These are phyloP conservation scores for Vanessa cardui DNA, from an alignment of 2,888 invertebrate species.

Conservation along the genomic window DNA sequence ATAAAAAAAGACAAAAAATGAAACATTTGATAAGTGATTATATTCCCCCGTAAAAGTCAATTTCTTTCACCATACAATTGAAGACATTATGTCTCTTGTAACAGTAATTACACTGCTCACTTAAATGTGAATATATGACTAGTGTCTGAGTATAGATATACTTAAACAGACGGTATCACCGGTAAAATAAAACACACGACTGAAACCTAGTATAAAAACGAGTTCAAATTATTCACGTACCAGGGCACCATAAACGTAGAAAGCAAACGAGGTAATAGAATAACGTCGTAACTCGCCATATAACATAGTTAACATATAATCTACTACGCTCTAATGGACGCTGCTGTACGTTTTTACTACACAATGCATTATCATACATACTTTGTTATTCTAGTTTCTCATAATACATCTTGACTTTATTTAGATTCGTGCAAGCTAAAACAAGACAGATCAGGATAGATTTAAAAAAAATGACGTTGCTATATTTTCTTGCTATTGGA, in stretches of 20 bases:
- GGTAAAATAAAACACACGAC: neutral
- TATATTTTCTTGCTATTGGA: no score
- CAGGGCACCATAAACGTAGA: constrained; percentile 1
- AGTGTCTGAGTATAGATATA: no score
- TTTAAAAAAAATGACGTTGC: no score
- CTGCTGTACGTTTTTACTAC: constrained; percentile 16
- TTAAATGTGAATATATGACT: no score
- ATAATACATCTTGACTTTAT: neutral
- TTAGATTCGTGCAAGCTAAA: neutral
- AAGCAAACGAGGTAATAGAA: constrained; percentile 1
- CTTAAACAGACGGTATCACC: no score
- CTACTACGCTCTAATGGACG: constrained; percentile 18
- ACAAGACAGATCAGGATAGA: no score
- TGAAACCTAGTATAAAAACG: neutral
- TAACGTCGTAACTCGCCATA: constrained; percentile 1
- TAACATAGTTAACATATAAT: constrained; percentile 7
- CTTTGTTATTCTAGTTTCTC: constrained; percentile 4
- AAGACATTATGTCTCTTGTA: no score
- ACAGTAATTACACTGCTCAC: no score
- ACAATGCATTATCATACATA: constrained; percentile 10
- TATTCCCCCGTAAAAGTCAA: neutral
- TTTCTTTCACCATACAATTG: no score
- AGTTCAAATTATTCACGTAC: neutral
- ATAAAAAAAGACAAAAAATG: no score
- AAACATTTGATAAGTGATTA: no score